Evolutionary conservation across 1,140 invertebrate species (phyloP).

Genomic region (Drosophila sp.): DNA sequence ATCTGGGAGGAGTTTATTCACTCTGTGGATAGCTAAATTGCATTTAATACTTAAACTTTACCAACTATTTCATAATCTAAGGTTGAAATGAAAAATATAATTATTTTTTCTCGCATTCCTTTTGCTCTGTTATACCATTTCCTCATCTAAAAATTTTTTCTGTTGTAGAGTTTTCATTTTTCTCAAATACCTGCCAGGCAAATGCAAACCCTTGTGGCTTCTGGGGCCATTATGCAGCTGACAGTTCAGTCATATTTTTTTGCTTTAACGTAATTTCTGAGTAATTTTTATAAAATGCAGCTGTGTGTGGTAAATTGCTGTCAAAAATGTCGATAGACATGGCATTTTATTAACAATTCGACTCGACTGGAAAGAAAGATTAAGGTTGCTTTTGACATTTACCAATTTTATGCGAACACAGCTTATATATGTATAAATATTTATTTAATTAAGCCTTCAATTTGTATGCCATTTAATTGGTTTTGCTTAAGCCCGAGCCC

Average conservation of each 20-base stretch:
- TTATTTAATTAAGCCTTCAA: slow-evolving; percentile 10
- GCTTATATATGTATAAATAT: not conserved
- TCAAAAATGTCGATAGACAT: slow-evolving; percentile 7
- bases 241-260: slow-evolving; percentile 5
- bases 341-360: not conserved
- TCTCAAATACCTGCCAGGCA: not conserved
- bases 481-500: not conserved
- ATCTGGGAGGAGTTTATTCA: too few species aligned
- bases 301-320: not conserved
- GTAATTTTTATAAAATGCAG: not conserved
- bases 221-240: slow-evolving; percentile 17
- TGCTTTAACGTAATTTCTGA: not conserved
- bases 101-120: too few species aligned
- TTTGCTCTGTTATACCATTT: too few species aligned
- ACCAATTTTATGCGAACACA: slow-evolving; percentile 3
- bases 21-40: too few species aligned
- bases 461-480: not conserved
- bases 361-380: not conserved
- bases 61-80: too few species aligned
- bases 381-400: not conserved
- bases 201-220: not conserved
- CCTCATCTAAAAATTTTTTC: not conserved
- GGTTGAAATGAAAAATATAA: too few species aligned
- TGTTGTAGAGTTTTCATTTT: too few species aligned
- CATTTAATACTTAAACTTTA: too few species aligned